Evolutionary conservation across 2,888 invertebrate genomes (phyloP), one percentile per base, ranked within the genome.

Genomic region (Latrodectus elegans): DNA sequence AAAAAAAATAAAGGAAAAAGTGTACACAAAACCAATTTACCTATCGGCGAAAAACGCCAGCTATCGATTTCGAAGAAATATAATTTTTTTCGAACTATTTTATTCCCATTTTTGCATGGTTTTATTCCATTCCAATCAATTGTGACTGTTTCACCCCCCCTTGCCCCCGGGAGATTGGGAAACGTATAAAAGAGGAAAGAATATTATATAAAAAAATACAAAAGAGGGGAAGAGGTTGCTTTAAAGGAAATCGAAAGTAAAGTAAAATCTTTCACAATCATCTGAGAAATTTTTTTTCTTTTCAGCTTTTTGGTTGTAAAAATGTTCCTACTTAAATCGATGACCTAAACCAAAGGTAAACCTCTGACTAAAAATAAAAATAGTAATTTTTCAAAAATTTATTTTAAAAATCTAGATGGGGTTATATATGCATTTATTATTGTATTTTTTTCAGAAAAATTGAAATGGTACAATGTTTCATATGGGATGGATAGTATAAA

Each of bases 191-290:
- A 11, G 55, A 15, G 51, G 52, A 72, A 14, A 26, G 22, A 60
- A 60, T 53, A 65, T 38, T 38, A 38, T 12, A 67, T 17, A 65
- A n/a, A 76, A 26, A 49, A 22, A n/a, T 15, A 17, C 17, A 53
- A 74, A 74, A 22, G 11, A 38, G 12, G 67, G 74, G 38, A 70
- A 73, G 15, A 55, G 26, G 4, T n/a, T 11, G 52, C 75, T 84
- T 85, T 85, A 85, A 85, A 85, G 85, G 85, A 85, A 85, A 85
- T 85, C 85, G 85, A 85, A 85, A 80, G 79, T 79, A 85, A 85
- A 80, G 79, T 85, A 85, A 85, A 85, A 85, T 85, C 85, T 85
- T 85, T 85, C 85, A 85, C 85, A 85, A 85, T 85, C 85, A 85
- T 85, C 68, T 60, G 60, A 52, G 60, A 71, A 65, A 15, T 49